phyloP scores from a whole-genome alignment of 30 jellyfish, hydroid and myxozoan genomes.

The Mastigias papua region DNA sequence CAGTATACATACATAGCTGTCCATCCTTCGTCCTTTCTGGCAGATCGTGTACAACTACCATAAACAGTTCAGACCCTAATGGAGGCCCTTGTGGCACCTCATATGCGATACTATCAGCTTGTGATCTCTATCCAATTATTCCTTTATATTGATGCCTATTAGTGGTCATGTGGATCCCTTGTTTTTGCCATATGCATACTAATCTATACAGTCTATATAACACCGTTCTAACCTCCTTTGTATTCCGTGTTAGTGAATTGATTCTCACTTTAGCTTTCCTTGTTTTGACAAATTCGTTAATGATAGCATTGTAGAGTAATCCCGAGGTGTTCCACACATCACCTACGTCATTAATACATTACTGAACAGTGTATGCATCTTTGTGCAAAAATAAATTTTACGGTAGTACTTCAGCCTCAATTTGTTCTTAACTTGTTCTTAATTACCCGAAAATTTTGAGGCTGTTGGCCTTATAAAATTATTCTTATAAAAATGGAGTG shows the following conservation, averaged over 20 bases:
- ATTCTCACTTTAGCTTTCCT: not conserved
- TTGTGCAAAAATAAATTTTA: too few relatives aligned
- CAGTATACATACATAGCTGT: slow-evolving; percentile 31
- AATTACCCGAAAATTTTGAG: too few relatives aligned
- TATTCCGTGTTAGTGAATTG: not conserved
- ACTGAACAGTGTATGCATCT: too few relatives aligned
- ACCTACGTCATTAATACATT: not conserved
- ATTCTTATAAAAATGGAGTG: too few relatives aligned
- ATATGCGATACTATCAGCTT: slow-evolving; percentile 18
- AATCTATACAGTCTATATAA: not conserved
- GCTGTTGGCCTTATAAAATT: too few relatives aligned
- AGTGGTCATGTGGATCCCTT: slow-evolving; percentile 8
- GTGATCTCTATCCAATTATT: slow-evolving; percentile 38
- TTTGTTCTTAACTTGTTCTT: too few relatives aligned
- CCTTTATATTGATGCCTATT: slow-evolving; percentile 17
- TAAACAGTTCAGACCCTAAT: not conserved
- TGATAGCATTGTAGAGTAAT: not conserved
- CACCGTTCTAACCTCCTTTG: not conserved
- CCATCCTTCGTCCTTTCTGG: slow-evolving; percentile 45
- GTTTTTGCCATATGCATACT: not conserved
- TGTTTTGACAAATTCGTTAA: slow-evolving; percentile 11
- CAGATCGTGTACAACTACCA: slow-evolving; percentile 10
- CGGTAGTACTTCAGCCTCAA: too few relatives aligned
- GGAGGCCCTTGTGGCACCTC: slow-evolving; percentile 34
- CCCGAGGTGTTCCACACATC: not conserved